Evolutionary conservation across 2,113 vertebrate species (phyloP), one percentile per base, ranked within the genome.

Genomic region (Coptodon rendalli): DNA sequence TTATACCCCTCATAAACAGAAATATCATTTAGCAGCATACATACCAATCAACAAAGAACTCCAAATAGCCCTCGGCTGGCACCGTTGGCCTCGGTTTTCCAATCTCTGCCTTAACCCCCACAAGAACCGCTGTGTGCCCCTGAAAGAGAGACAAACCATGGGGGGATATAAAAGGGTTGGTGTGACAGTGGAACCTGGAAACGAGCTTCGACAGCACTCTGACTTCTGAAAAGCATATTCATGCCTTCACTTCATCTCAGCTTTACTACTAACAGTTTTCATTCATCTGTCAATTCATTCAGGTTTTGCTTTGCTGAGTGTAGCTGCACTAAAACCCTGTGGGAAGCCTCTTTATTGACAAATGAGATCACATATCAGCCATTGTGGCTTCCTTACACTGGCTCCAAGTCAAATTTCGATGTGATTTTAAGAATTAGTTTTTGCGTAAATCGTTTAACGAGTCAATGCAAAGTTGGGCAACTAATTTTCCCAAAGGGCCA

Each of bases 1-100:
- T 50, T 50, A 78, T 29, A 50, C 9, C 43, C 16, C 6, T 27
- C 9, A 50, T 19, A 48, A 31, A 31, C 43, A 50, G 71, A 78
- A 31, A 78, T 48, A 45, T 50, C 5, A 56, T 9, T 38, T 14
- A 13, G 6, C 29, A 56, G 1, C 12, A 81, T 82, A 97, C 98
- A 94, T 89, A 99, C 99, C 99, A 99, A 91, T 99, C 98, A 22
- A 99, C 98, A 84, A 98, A 99, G 91, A 99, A 99, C 92, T 99
- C 99, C 95, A 99, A 52, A 93, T 97, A 99, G 7, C 98, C 98
- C 96, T 99, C 97, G 5, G 97, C 84, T 80, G 98, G 97, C 5
- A 96, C 96, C 91, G 97, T 95, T 54, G 98, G 96, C 91, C 95
- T 97, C 0, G 99, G 99, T n/a, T 96, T 97, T 57, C 98, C 98